Evolutionary conservation across 1,140 invertebrate species (phyloP).

Genomic region (Heliconius hermathena): DNA sequence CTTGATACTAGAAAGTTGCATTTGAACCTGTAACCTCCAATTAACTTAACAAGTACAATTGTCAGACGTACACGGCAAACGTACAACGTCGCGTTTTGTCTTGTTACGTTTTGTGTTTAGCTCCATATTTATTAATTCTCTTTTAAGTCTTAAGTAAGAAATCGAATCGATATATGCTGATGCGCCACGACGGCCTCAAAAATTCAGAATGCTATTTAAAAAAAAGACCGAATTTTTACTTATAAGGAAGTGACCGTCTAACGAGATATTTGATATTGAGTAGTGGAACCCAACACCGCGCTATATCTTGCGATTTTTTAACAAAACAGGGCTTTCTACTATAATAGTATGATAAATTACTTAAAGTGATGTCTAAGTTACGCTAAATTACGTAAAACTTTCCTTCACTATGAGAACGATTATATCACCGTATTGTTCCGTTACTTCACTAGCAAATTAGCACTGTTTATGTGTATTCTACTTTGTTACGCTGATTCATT

Average conservation of each 20-base stretch:
- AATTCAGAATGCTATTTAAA: too few species aligned
- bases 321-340: background rate
- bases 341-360: constrained; percentile 3
- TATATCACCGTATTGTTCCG: constrained; percentile 32
- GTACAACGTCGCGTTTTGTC: too few species aligned
- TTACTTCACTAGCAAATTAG: constrained; percentile 28
- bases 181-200: too few species aligned
- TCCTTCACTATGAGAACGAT: constrained; percentile 32
- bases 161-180: too few species aligned
- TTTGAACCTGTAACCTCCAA: background rate
- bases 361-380: background rate
- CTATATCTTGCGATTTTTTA: too few species aligned
- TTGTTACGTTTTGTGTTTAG: too few species aligned
- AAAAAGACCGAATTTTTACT: too few species aligned
- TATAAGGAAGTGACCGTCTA: too few species aligned
- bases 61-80: background rate
- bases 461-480: constrained; percentile 8
- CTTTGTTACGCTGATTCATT: background rate
- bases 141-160: too few species aligned
- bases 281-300: too few species aligned
- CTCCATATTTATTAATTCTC: too few species aligned
- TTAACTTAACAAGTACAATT: background rate
- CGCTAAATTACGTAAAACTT: constrained; percentile 32
- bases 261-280: too few species aligned
- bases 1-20: background rate